Percentiles rank a stretch among this genome's conserved stretches.
phyloP scores from a whole-genome alignment of 2,797 vertebrate species.

The Coracias cyanogaster region DNA sequence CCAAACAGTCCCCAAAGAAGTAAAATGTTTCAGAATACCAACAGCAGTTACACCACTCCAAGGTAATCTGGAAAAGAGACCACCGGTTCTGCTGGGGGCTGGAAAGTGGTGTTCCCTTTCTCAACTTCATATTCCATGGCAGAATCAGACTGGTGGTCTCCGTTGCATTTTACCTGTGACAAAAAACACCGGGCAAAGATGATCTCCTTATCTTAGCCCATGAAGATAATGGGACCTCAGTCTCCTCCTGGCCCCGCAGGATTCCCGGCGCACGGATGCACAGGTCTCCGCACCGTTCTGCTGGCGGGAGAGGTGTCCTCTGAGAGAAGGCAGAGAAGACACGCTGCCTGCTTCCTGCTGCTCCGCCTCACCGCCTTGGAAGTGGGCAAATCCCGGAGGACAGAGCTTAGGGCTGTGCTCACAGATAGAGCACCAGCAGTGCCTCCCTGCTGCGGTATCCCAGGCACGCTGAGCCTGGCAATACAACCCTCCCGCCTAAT shows the following conservation, averaged over 20 bases:
- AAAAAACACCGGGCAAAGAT: neutral
- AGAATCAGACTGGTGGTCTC: neutral
- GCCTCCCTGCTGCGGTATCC: neutral
- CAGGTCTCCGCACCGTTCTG: neutral
- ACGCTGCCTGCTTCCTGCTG: rapidly evolving
- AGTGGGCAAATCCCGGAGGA: neutral
- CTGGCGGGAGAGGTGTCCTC: neutral
- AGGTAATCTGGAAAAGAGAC: neutral
- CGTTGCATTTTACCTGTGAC: neutral
- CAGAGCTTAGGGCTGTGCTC: neutral
- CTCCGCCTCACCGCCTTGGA: neutral
- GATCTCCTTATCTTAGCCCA: neutral
- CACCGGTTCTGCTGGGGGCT: neutral
- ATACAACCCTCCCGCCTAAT: neutral
- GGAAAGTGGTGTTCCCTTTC: neutral
- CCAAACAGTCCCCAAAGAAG: neutral
- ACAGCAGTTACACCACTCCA: neutral
- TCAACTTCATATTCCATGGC: neutral
- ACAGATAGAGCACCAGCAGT: neutral
- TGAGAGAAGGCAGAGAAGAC: neutral
- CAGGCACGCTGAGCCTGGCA: neutral
- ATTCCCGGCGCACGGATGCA: neutral
- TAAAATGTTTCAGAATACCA: neutral
- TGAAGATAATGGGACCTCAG: neutral
- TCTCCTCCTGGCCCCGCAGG: neutral